Conservation (phyloP, 2,113 vertebrate species). For the Scomber scombrus region DNA sequence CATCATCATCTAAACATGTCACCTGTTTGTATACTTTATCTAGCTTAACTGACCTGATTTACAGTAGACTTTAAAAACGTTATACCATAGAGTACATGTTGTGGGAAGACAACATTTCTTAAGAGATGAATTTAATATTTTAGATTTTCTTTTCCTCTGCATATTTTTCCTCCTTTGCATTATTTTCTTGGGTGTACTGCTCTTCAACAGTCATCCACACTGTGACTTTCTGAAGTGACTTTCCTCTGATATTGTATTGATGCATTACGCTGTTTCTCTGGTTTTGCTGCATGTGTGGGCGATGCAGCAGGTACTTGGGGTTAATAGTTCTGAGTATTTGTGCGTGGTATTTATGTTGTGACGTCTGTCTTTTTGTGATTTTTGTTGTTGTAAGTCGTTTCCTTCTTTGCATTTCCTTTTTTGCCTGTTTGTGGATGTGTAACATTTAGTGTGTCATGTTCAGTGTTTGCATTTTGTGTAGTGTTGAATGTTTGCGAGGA, state of each 20-base stretch:
- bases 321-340: slow-evolving; percentile 66
- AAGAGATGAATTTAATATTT: background rate
- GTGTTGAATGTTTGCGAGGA: slow-evolving; percentile 43
- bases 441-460: slow-evolving; percentile 8
- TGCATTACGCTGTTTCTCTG: slow-evolving; percentile 79
- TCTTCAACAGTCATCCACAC: slow-evolving; percentile 44
- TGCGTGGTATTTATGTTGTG: slow-evolving; percentile 47
- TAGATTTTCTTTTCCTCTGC: background rate
- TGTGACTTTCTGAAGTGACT: slow-evolving; percentile 67
- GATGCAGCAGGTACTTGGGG: slow-evolving; percentile 82
- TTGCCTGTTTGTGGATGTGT: slow-evolving; percentile 56
- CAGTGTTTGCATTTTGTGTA: slow-evolving; percentile 56
- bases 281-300: slow-evolving; percentile 81
- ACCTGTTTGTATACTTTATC: background rate
- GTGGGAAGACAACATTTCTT: too few species aligned
- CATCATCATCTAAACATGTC: background rate
- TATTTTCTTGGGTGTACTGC: background rate
- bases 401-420: background rate
- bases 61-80: too few species aligned
- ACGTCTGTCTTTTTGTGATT: slow-evolving; percentile 11
- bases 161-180: background rate
- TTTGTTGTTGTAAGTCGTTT: background rate
- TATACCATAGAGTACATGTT: too few species aligned
- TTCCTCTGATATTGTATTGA: slow-evolving; percentile 74
- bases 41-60: too few species aligned